Base-by-base conservation (phyloP, 2,113 vertebrate genomes). In the Tupaia tana region DNA sequence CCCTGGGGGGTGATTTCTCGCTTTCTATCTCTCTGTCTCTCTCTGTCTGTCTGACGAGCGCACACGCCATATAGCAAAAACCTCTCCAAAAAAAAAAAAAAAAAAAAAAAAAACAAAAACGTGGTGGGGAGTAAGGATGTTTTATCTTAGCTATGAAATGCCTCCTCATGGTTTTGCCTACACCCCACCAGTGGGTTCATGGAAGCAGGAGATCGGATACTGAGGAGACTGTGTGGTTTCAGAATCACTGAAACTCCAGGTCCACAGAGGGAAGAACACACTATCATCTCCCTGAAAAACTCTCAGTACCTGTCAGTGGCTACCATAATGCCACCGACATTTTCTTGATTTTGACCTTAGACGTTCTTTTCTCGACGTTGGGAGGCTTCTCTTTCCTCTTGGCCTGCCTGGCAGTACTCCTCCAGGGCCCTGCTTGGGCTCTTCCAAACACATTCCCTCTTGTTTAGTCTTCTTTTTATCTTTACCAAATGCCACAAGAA, bases 231-330 rank as follows among this genome's bases (percentile, higher is more conserved):
- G 13, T 8, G 27, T 59, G 2, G 14, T 12, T 66, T 19, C 43
- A 11, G 6, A 43, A 27, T 59, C 9, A 19, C 13, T 16, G 9
- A 31, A 6, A 3, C 6, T 3, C 81, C 3, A 1, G 9, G n/a
- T 64, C 54, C 8, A 1, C 0, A 1, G 61, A 24, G 2, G 61
- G 14, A 52, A 58, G 6, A 18, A 8, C 3, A 20, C 16, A 14
- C 13, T 0, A 31, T 66, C 20, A 24, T 75, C 13, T 12, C 29
- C 15, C 0, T 66, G 25, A 63, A 31, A 69, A 90, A 52, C 7
- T 43, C 43, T 43, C 6, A 6, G 43, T 9, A 9, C 18, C 43
- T 92, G 10, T 61, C 19, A 9, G 7, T n/a, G 16, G n/a, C 34
- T 19, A 7, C 43, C 9, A 18, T 18, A 19, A 0, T 20, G 22